Evolutionary conservation across 1,140 invertebrate species (phyloP), one percentile per base, ranked within the genome.

Genomic region (Diachasma alloeum): DNA sequence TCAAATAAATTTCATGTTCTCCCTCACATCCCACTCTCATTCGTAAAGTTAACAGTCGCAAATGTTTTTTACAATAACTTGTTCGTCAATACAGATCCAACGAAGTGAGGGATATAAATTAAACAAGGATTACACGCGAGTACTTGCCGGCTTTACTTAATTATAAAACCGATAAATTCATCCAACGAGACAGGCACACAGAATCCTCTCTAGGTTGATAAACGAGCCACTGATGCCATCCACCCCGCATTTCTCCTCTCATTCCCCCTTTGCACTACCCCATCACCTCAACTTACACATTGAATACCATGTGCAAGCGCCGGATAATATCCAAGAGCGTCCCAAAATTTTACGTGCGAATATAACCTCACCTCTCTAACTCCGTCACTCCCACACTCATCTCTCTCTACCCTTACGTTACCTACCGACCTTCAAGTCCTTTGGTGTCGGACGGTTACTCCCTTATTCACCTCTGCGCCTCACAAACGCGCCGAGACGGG

Each of bases 131-230:
- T 79, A 81, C 59, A 77, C 67, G 44, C 11, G 37, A 56, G 75
- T 85, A 83, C n/a, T n/a, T n/a, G n/a, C 80, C 79, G 75, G 78
- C n/a, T 53, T 59, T 79, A 82, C 83, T 87, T 88, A 88, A 89
- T 89, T 89, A 87, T 87, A 84, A 87, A 87, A 85, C 85, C 84
- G 82, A 88, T 87, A 86, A 88, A 88, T 89, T 87, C 80, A 84
- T 86, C 81, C 59, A 36, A 48, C 66, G 31, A 75, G 78, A 68
- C 73, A 69, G 83, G 83, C 84, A 78, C 79, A 74, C 75, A 81
- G 79, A 85, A 88, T 87, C 83, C 83, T 70, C 71, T 4, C 19
- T 6, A 39, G 72, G 44, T 80, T 87, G 85, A 87, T 85, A 84
- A 86, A 86, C 82, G 84, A 87, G 81, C 82, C 78, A 79, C 82